Evolutionary conservation across 2,888 invertebrate species (phyloP), one percentile per base, ranked within the genome.

Genomic region (Ochropleura plecta): DNA sequence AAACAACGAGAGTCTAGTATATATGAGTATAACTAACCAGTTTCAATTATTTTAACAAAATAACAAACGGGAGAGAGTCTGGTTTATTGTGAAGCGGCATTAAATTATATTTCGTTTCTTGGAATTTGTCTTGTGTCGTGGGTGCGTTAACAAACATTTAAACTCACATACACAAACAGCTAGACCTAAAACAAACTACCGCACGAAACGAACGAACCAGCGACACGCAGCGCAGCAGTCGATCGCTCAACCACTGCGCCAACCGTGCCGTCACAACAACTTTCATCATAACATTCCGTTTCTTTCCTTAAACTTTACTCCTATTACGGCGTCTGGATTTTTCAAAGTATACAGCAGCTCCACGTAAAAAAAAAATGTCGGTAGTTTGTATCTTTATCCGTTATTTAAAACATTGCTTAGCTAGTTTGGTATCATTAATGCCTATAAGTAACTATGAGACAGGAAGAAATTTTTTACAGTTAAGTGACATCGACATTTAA

Each of bases 1-100:
- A 59, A 57, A 73, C n/a, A 9, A 30, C 30, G 20, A 51, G 30
- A 30, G 42, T 20, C 46, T 30, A 10, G 14, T 14, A 46, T 5
- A n/a, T 18, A 30, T 20, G 30, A 16, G 12, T 46, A 62, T 12
- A 14, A 10, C 12, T 42, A 9, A 40, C 62, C 8, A 42, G 6
- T 48, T 65, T 5, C 55, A 30, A 42, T 74, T 40, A 48, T 18
- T 73, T 18, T 42, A 48, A 44, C 62, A 14, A 40, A 55, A 30
- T 76, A 20, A 74, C 20, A 14, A 16, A 0, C 5, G 7, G 18
- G 30, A 53, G 20, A 14, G 46, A 8, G 30, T 14, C 46, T 42
- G 40, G 20, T 53, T 51, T 53, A 51, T 51, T 53, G 30, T 40
- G 10, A 51, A 66, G 30, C 3, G 46, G 14, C 18, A 30, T 10